Percentiles rank a stretch among this genome's conserved stretches.
Conservation (phyloP, 2,113 vertebrate genomes). For the Etia nguti region DNA sequence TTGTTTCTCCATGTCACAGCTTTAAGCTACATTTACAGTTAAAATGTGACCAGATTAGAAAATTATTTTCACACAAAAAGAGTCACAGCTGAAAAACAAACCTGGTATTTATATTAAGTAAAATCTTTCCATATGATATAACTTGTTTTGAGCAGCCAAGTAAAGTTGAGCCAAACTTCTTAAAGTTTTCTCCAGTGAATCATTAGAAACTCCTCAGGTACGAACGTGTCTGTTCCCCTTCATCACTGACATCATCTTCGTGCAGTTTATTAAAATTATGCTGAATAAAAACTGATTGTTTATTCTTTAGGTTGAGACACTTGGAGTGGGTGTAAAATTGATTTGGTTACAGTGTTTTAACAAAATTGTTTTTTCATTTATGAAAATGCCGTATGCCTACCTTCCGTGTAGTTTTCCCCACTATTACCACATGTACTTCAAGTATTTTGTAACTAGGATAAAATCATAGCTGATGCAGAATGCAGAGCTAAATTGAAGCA, state of each 20-base stretch:
- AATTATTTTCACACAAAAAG: neutral
- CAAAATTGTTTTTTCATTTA: neutral
- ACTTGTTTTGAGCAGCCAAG: no score
- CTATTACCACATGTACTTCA: fast-evolving
- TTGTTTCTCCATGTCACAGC: neutral
- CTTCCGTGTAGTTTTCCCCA: fast-evolving
- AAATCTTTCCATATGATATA: neutral
- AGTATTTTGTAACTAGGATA: neutral
- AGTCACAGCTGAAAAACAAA: fast-evolving
- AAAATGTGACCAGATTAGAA: neutral
- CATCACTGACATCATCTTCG: neutral
- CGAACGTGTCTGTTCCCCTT: fast-evolving
- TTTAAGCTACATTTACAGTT: neutral
- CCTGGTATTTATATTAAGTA: neutral
- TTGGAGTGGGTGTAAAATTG: fast-evolving
- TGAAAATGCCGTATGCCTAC: fast-evolving
- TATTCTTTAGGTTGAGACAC: neutral
- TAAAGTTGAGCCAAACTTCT: neutral
- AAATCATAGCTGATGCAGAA: neutral
- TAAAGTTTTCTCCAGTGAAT: neutral
- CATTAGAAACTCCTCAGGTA: neutral
- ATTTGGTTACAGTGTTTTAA: neutral
- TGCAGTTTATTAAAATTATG: neutral
- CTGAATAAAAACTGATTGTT: neutral
- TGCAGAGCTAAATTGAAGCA: fast-evolving